Evolutionary conservation across 2,797 vertebrate species (phyloP), one percentile per base, ranked within the genome.

Genomic region (Sebastes cheni): DNA sequence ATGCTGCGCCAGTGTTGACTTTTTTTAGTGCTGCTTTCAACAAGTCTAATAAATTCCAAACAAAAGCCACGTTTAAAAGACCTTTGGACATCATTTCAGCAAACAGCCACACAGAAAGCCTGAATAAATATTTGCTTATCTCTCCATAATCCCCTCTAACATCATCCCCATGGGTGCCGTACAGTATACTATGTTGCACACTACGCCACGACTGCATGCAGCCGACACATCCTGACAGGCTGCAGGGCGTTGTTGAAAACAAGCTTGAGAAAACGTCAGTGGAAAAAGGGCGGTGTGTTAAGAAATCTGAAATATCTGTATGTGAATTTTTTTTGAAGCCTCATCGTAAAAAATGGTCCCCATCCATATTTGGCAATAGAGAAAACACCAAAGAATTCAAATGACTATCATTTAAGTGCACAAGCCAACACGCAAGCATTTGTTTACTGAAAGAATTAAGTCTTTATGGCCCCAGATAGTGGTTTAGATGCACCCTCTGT

Each of bases 381-480:
- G 36, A 50, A 62, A 71, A 80, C 62, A 69, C 85, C 80, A 84
- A 75, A 83, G 76, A 82, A 72, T 85, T 87, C 22, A 86, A 90
- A 91, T 89, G n/a, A 86, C 83, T 86, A 67, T 77, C 52, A 85
- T 91, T 81, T 72, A 65, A 61, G 56, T 2, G 7, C 50, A 60
- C 42, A 73, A 72, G 60, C 74, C 72, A 86, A 76, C 86, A 76
- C 30, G 34, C 34, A 87, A 58, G 27, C 42, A 55, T 88, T 87
- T 89, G 87, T 89, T 92, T 90, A 81, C 79, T 59, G 32, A 75
- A 68, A 56, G 66, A 84, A 84, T 81, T 65, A 74, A 82, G 56
- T 74, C 56, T 82, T 79, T 62, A 32, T n/a, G 61, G 39, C 23
- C 60, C 69, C 62, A 70, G 46, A 56, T 8, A 27, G 20, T 55